Evolutionary conservation across 2,888 invertebrate genomes (phyloP), one percentile per base, ranked within the genome.

Genomic region (Micoletzkya japonica): DNA sequence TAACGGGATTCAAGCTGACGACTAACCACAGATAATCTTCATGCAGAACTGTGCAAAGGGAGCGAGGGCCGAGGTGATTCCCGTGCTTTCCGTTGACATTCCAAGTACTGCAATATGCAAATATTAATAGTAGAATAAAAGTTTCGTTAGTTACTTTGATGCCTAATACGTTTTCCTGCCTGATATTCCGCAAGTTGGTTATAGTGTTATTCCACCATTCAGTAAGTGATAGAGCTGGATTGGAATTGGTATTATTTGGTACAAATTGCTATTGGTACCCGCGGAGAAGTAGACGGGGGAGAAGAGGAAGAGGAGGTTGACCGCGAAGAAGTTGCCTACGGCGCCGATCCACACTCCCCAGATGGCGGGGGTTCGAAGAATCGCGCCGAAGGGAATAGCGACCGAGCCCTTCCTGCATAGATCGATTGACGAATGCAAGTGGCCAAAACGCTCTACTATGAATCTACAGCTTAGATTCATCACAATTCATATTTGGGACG

Each of bases 271-370:
- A 44, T 14, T 14, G 44, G 54, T 10, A 54, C 72, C 73, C 24
- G 63, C 52, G 26, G 68, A 68, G 20, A 78, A 61, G 58, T 78
- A 78, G 37, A 72, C 76, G 24, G 78, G 79, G 7, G 80, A 77
- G 69, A 75, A 81, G 58, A 81, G 75, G 74, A 81, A 81, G 75
- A 81, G 74, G 72, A 78, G 75, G 57, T 82, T 81, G 74, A 80
- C 76, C 58, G 76, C 72, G 32, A 70, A 70, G 70, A 81, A 81
- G 60, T 82, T 81, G 24, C 81, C 81, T 28, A 81, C 72, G 26
- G 82, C 77, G 4, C 80, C 81, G 14, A 80, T 72, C 81, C 81
- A 81, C 36, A 81, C 73, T 28, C 81, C 54, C 81, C 81, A 81
- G 10, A 81, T 77, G 1, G 77, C 73, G 10, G 77, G 77, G 0